Evolutionary conservation across 2,888 invertebrate species (phyloP).

Genomic region (Melanostoma scalare): DNA sequence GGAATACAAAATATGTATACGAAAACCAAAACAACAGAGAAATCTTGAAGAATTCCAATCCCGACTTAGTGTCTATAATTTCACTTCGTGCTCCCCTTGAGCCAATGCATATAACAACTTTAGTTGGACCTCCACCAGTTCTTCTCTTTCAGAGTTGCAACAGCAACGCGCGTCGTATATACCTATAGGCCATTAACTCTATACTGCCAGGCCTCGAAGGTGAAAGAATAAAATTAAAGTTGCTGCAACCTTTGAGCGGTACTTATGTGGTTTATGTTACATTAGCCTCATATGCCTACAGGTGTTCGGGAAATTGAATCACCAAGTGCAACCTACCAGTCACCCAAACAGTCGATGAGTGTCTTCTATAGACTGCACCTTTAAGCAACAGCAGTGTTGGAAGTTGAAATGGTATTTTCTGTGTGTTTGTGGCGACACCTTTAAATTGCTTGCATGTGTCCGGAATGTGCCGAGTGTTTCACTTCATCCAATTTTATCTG

Average conservation of each 20-base stretch:
- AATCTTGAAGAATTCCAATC: slow-evolving; percentile 69
- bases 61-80: slow-evolving; percentile 69
- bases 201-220: slow-evolving; percentile 63
- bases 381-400: slow-evolving; percentile 15
- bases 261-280: slow-evolving; percentile 73
- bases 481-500: slow-evolving; percentile 69
- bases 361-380: slow-evolving; percentile 65
- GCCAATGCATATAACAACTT: slow-evolving; percentile 52
- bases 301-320: slow-evolving; percentile 73
- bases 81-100: slow-evolving; percentile 72
- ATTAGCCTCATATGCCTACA: slow-evolving; percentile 73
- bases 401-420: neutral
- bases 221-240: slow-evolving; percentile 71
- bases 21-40: slow-evolving; percentile 15
- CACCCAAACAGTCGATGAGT: slow-evolving; percentile 39
- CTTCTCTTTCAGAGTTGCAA: slow-evolving; percentile 20
- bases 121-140: slow-evolving; percentile 50
- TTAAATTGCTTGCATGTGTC: slow-evolving; percentile 28
- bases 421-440: slow-evolving; percentile 61
- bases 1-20: slow-evolving; percentile 9
- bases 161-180: neutral
- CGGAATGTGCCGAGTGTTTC: slow-evolving; percentile 66
- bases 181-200: slow-evolving; percentile 66
- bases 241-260: slow-evolving; percentile 71
- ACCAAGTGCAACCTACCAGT: slow-evolving; percentile 38